Evolutionary conservation across 1,140 invertebrate species (phyloP), one percentile per base, ranked within the genome.

Genomic region (Armadillidium nasatum): DNA sequence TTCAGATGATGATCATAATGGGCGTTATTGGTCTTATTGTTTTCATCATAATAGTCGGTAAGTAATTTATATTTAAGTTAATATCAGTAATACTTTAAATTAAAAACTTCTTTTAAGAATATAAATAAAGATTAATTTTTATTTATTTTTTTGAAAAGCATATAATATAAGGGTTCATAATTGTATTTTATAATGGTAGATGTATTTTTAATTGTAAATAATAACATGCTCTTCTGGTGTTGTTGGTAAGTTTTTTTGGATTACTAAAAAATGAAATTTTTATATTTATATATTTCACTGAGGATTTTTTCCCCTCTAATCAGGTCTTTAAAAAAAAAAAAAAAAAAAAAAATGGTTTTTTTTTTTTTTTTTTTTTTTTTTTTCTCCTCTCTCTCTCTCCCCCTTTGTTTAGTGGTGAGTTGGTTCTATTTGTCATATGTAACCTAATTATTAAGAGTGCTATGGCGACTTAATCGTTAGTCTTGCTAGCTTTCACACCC

Each of bases 1-100:
- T 88, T 76, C 85, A 94, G 93, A 94, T 94, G 93, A 94, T 95
- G 93, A 92, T 94, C 85, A 94, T 95, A 81, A 92, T 94, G 87
- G 93, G 93, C 76, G 91, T 93, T 50, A 94, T 95, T 86, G 91
- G 91, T 83, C 89, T 93, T 80, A 91, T 95, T 82, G 90, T 95
- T 86, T 85, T 94, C 85, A 91, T 91, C 85, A 92, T 95, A 84
- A 94, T 95, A 85, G 90, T 94, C 86, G 91, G 93, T 94, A 90
- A 93, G 92, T 90, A 7, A 60, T 33, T 33, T 6, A 33, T 33
- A 33, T 33, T 33, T 1, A 33, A 33, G 6, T 33, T 33, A 3
- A 33, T n/a, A n/a, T n/a, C n/a, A n/a, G n/a, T n/a, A n/a, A n/a
- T n/a, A n/a, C n/a, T n/a, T n/a, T 33, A 3, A 33, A 33, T 33